Evolutionary conservation across 2,797 vertebrate species (phyloP).

Genomic region (Cottoperca gobio): DNA sequence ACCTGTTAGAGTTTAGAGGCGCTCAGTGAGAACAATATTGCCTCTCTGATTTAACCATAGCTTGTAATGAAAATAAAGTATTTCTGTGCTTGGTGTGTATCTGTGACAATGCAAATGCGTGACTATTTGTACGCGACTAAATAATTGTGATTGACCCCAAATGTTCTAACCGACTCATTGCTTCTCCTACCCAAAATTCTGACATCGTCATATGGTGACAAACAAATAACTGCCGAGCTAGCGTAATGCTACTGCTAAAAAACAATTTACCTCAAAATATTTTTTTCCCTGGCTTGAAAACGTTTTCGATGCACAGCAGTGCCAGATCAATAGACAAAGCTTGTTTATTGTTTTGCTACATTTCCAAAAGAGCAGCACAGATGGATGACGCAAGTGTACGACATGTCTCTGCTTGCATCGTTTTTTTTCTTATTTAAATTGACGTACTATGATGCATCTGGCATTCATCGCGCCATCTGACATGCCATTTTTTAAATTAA

Average conservation of each 20-base stretch:
- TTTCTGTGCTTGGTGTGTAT: no score
- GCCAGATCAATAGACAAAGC: not conserved
- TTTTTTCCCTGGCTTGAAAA: not conserved
- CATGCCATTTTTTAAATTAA: not conserved
- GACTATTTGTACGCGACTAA: no score
- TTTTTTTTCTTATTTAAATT: not conserved
- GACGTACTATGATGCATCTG: not conserved
- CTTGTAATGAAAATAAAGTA: no score
- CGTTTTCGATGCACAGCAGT: not conserved
- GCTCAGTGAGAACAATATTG: not conserved
- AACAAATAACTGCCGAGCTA: not conserved
- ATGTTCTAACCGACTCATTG: not conserved
- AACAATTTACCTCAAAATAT: not conserved
- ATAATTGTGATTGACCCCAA: no score
- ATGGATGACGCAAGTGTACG: not conserved
- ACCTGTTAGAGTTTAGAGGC: conserved; percentile 10
- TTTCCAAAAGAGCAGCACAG: not conserved
- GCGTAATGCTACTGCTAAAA: not conserved
- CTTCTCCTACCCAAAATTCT: not conserved
- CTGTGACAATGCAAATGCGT: no score
- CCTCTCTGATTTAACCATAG: not conserved
- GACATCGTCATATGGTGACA: not conserved
- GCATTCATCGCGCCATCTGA: not conserved
- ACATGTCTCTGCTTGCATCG: conserved; percentile 5
- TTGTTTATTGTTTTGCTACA: not conserved